Evolutionary conservation across 2,797 vertebrate genomes (phyloP).

Genomic region (Schizopygopsis pylzovi): DNA sequence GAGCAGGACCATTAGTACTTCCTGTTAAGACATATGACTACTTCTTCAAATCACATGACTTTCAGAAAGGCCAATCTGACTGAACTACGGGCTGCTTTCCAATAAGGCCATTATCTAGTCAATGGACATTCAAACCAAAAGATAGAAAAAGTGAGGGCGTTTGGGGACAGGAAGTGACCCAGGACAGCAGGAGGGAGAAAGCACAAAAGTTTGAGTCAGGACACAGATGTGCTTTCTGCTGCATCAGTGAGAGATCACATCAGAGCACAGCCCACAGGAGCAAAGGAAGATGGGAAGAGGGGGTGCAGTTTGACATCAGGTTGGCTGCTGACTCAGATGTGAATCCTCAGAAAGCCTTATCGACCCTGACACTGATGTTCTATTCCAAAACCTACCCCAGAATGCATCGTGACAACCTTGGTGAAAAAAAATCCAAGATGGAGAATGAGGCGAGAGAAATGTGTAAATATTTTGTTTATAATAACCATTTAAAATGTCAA

Average conservation of each 20-base stretch:
- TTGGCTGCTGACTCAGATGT: constrained; percentile 37
- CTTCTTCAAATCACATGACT: background rate
- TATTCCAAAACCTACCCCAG: constrained; percentile 2
- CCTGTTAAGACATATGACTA: background rate
- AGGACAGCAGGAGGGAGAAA: constrained; percentile 18
- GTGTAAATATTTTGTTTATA: background rate
- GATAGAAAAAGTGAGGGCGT: background rate
- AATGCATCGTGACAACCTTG: background rate
- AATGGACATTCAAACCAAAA: background rate
- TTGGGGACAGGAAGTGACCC: constrained; percentile 24
- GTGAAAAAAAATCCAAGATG: background rate
- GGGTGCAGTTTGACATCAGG: constrained; percentile 1
- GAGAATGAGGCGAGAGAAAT: background rate
- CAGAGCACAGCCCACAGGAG: background rate
- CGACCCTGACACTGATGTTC: constrained; percentile 21
- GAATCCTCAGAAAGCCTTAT: constrained; percentile 21
- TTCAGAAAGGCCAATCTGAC: background rate
- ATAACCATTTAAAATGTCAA: background rate
- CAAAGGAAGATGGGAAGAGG: constrained; percentile 8
- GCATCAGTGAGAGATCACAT: constrained; percentile 27
- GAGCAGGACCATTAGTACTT: background rate
- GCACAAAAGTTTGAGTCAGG: background rate
- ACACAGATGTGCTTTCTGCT: constrained; percentile 35
- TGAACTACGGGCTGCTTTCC: constrained; percentile 9
- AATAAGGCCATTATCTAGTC: constrained; percentile 12